phyloP scores from a whole-genome alignment of 2,888 invertebrate genomes.

The Nymphalis polychloros region DNA sequence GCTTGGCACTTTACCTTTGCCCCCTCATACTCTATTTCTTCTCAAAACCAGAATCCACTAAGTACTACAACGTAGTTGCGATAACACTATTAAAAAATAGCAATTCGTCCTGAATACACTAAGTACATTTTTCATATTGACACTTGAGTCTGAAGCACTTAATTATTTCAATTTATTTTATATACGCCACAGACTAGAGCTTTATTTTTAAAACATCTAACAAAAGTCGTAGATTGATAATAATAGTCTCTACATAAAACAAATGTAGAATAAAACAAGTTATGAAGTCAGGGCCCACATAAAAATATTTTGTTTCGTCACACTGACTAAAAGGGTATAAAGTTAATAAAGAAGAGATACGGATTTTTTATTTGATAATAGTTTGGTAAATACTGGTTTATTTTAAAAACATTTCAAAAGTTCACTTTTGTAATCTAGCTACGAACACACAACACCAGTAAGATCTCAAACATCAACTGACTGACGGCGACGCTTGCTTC shows the following conservation, averaged over 20 bases:
- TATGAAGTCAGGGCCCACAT: conserved; percentile 52
- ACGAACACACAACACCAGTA: conserved; percentile 37
- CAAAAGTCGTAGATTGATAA: conserved; percentile 21
- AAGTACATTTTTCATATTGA: conserved; percentile 65
- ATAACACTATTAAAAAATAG: conserved; percentile 64
- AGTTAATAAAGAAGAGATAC: conserved; percentile 13
- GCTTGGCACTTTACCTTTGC: conserved; percentile 58
- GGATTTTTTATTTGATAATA: conserved; percentile 11
- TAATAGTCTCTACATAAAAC: conserved; percentile 30
- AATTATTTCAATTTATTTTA: conserved; percentile 7
- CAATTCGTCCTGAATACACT: conserved; percentile 69
- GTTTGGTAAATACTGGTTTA: conserved; percentile 16
- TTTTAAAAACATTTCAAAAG: conserved; percentile 30
- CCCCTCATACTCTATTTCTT: conserved; percentile 59
- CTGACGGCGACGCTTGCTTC: conserved; percentile 41
- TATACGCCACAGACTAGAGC: conserved; percentile 9
- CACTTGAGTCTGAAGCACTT: conserved; percentile 42
- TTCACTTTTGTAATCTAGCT: conserved; percentile 23
- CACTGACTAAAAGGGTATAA: conserved; percentile 15
- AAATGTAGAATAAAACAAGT: conserved; percentile 61
- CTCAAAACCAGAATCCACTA: conserved; percentile 46
- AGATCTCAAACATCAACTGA: conserved; percentile 48
- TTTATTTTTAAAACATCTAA: conserved; percentile 17
- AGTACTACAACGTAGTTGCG: conserved; percentile 67
- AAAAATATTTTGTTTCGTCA: conserved; percentile 28